Conservation (phyloP, 35 echinoderm and acorn worm genomes). For the Holothuria glaberrima region DNA sequence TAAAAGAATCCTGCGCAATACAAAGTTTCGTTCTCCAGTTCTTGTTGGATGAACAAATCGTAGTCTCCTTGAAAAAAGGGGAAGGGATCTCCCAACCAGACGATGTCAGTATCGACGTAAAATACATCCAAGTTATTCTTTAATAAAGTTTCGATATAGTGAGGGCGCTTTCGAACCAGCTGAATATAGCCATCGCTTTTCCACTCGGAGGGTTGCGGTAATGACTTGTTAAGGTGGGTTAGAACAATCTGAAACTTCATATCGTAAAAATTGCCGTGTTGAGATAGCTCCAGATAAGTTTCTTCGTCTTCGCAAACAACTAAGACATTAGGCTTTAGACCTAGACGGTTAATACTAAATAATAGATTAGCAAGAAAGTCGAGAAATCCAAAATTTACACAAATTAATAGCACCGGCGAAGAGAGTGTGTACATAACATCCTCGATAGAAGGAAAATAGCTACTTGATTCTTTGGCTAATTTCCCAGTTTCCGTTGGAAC, state of each 20-base stretch:
- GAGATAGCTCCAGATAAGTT: neutral
- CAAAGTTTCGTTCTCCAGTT: neutral
- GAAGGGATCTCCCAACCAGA: conserved; percentile 21
- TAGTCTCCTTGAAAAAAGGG: conserved; percentile 3
- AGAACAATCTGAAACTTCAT: neutral
- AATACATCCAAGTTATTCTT: neutral
- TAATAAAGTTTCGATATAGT: conserved; percentile 4
- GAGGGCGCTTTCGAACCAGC: conserved; percentile 17
- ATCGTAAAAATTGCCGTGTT: neutral
- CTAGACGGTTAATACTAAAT: neutral
- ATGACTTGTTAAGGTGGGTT: conserved; percentile 1
- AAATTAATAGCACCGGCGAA: conserved; percentile 12
- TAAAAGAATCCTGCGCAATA: conserved; percentile 22
- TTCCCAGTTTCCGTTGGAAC: no score
- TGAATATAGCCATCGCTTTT: conserved; percentile 9
- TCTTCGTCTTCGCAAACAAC: conserved; percentile 32
- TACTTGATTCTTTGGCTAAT: no score
- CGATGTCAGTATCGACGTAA: conserved; percentile 43
- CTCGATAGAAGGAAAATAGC: no score
- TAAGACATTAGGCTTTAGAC: neutral
- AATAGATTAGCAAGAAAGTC: conserved; percentile 7
- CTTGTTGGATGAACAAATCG: conserved; percentile 29
- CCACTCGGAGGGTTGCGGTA: neutral
- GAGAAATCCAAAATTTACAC: conserved; percentile 32
- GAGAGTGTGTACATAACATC: neutral